Percentiles rank a stretch among this genome's conserved stretches.
phyloP scores from a whole-genome alignment of 1,140 invertebrate species.

The Popillia japonica region DNA sequence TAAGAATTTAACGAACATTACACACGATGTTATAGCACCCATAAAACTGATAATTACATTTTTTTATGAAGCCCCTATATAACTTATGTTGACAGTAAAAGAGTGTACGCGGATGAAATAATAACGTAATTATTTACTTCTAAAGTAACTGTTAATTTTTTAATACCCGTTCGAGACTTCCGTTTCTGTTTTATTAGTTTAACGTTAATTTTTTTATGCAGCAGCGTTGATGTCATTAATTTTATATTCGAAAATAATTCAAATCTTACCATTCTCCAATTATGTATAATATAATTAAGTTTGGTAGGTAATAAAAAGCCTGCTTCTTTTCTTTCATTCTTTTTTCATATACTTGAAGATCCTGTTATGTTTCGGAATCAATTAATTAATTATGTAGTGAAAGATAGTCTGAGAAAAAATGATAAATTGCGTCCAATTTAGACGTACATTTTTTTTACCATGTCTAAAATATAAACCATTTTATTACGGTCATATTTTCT shows the following conservation, averaged over 20 bases:
- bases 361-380: not conserved
- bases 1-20: conserved; percentile 22
- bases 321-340: not conserved
- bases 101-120: conserved; percentile 12
- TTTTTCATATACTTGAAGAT: not conserved
- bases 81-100: conserved; percentile 22
- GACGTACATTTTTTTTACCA: not conserved
- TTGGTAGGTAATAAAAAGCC: not conserved
- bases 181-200: conserved; percentile 32
- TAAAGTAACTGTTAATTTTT: conserved; percentile 34
- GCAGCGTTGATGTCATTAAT: not conserved
- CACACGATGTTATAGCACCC: conserved; percentile 7
- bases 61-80: not conserved
- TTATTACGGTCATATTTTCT: conserved; percentile 21
- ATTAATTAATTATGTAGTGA: conserved; percentile 25
- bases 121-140: conserved; percentile 32
- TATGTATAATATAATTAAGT: not conserved
- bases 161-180: conserved; percentile 7
- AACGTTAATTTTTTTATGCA: conserved; percentile 24
- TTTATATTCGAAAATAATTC: conserved; percentile 3
- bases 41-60: conserved; percentile 22
- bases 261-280: conserved; percentile 11
- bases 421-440: not conserved
- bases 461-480: conserved; percentile 24
- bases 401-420: not conserved